Evolutionary conservation across 2,113 vertebrate species (phyloP).

Genomic region (Brienomyrus brachyistius): DNA sequence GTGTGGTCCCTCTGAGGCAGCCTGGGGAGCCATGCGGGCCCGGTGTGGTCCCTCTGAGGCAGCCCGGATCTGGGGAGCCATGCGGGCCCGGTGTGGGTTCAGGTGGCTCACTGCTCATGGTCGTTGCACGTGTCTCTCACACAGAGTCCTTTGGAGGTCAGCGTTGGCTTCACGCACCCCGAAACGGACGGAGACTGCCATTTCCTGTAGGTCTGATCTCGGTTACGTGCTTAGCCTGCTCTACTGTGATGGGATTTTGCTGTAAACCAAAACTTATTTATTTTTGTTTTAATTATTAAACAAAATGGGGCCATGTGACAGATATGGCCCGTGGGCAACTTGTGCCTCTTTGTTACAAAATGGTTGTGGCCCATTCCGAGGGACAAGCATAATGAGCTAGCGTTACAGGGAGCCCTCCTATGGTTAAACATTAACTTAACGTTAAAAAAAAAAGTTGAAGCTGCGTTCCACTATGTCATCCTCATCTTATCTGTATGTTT

Average conservation of each 20-base stretch:
- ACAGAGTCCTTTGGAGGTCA: conserved; percentile 86
- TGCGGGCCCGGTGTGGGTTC: not conserved
- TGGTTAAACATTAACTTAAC: not conserved
- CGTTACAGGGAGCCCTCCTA: not conserved
- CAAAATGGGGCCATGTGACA: not conserved
- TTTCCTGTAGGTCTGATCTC: conserved; percentile 80
- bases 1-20: too few relatives aligned
- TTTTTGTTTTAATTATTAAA: too few relatives aligned
- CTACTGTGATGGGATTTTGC: not conserved
- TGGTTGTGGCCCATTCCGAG: not conserved
- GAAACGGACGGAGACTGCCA: conserved; percentile 85
- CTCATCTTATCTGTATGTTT: not conserved
- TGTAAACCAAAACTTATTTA: not conserved
- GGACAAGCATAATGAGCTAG: not conserved
- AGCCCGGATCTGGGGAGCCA: not conserved
- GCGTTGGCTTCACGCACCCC: conserved; percentile 80
- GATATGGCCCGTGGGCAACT: not conserved
- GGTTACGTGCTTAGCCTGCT: not conserved
- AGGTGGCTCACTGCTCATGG: not conserved
- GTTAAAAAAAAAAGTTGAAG: not conserved
- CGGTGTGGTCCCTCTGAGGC: too few relatives aligned
- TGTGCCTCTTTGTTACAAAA: not conserved
- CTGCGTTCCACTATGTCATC: not conserved
- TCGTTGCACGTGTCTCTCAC: conserved; percentile 27
- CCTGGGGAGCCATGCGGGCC: too few relatives aligned